Evolutionary conservation across 2,113 vertebrate species (phyloP).

Genomic region (Vimba vimba): DNA sequence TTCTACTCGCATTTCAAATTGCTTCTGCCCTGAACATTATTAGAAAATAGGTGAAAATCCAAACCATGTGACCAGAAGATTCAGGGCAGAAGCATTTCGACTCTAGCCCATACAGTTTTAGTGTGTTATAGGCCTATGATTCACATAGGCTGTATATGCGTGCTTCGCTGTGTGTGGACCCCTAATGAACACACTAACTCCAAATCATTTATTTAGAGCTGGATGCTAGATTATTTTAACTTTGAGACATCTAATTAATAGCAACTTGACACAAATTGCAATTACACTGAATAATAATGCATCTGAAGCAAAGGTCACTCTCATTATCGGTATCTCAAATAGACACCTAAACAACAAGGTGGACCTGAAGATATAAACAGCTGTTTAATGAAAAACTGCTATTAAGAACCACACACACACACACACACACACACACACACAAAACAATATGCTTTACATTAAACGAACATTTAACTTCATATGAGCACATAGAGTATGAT

Average conservation of each 20-base stretch:
- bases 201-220: background rate
- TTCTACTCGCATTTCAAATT: background rate
- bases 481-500: too few relatives aligned
- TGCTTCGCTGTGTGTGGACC: too few relatives aligned
- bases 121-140: too few relatives aligned
- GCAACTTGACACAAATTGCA: background rate
- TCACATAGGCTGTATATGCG: too few relatives aligned
- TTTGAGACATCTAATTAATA: conserved; percentile 10
- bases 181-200: too few relatives aligned
- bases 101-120: too few relatives aligned
- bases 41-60: background rate
- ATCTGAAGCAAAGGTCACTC: conserved; percentile 15
- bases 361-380: background rate
- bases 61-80: background rate
- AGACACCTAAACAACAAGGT: background rate
- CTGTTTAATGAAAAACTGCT: background rate
- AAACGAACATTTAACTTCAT: too few relatives aligned
- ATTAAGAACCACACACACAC: too few relatives aligned
- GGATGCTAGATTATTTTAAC: background rate
- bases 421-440: too few relatives aligned
- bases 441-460: too few relatives aligned
- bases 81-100: too few relatives aligned
- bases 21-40: background rate
- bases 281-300: background rate
- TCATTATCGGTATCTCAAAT: background rate